Base-by-base conservation (phyloP, 2,888 invertebrate species). In the Oxyteleia sp. region DNA sequence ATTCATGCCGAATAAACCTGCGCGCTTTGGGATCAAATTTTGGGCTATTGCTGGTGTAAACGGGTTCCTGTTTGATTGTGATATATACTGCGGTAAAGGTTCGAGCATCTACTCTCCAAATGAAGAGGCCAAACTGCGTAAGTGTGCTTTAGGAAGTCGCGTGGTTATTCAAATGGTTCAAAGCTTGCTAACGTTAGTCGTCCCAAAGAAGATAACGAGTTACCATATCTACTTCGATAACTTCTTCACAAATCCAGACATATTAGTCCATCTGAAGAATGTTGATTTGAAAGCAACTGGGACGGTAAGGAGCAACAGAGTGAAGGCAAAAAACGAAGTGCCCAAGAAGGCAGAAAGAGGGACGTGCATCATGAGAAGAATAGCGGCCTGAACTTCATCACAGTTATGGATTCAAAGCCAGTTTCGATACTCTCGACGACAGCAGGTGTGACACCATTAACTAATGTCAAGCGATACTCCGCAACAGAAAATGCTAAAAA, bases 151-250 rank as follows among this genome's bases (percentile, higher is more conserved):
- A 63, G 57, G 81, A 26, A 82, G 81, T 68, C 49, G 75, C 8
- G 78, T 84, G 16, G 76, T 84, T 35, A 61, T 83, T 15, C 47
- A 15, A 15, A 80, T 85, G 76, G 32, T 82, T 18, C 66, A 85
- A 66, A 47, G 61, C 41, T 68, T 82, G 15, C 71, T 83, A 41
- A 64, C 38, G 47, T 53, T 63, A 45, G 49, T 72, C 75, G 38
- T 29, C 4, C 53, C 57, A 47, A 75, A 49, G 41, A 85, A 84
- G 47, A 53, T 85, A 45, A 23, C 43, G 11, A 45, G 74, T 18
- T 82, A 82, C 64, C 80, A 84, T 53, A 23, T 85, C 11, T 84
- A 81, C 72, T 79, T 82, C 45, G 84, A 75, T 35, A 84, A 85
- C 63, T 80, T 59, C 16, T 82, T 85, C 63, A 57, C 61, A 20